Conservation (phyloP, 1,140 invertebrate genomes). For the Drusus annulatus region DNA sequence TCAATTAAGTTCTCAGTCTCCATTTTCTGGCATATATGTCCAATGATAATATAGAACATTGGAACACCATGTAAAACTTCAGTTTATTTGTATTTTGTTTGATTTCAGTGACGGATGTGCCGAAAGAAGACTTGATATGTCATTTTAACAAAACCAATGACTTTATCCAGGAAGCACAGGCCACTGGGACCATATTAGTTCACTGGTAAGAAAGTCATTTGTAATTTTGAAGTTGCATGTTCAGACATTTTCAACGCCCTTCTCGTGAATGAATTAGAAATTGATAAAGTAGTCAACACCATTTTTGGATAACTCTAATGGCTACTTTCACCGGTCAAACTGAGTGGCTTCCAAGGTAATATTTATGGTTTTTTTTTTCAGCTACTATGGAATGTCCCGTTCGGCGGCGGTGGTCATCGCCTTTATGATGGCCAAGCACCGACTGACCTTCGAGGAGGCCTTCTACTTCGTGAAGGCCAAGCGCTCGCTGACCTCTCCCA, state of each 20-base stretch:
- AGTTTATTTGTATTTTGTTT: no score
- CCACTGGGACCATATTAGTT: constrained; percentile 78
- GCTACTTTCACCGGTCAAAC: no score
- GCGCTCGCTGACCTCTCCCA: constrained; percentile 78
- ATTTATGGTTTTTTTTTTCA: constrained; percentile 62
- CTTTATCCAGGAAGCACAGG: constrained; percentile 78
- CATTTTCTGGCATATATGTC: no score
- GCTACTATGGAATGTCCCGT: constrained; percentile 89
- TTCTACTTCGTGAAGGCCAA: constrained; percentile 78
- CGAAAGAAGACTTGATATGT: constrained; percentile 85
- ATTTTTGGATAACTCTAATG: no score
- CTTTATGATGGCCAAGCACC: constrained; percentile 88
- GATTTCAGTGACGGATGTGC: constrained; percentile 80
- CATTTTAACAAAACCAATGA: constrained; percentile 82
- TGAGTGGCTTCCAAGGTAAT: no score
- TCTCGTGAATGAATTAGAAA: no score
- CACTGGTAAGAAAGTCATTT: constrained; percentile 77
- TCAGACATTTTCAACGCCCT: no score
- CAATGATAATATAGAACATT: no score
- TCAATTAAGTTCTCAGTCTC: no score
- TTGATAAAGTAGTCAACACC: no score
- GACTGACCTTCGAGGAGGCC: constrained; percentile 80
- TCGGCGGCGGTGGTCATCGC: constrained; percentile 88
- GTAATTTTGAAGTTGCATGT: neutral
- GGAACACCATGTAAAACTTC: no score